These are phyloP conservation scores for Ormyrus pomaceus DNA, from an alignment of 2,888 invertebrate genomes.

Conservation along the genomic window DNA sequence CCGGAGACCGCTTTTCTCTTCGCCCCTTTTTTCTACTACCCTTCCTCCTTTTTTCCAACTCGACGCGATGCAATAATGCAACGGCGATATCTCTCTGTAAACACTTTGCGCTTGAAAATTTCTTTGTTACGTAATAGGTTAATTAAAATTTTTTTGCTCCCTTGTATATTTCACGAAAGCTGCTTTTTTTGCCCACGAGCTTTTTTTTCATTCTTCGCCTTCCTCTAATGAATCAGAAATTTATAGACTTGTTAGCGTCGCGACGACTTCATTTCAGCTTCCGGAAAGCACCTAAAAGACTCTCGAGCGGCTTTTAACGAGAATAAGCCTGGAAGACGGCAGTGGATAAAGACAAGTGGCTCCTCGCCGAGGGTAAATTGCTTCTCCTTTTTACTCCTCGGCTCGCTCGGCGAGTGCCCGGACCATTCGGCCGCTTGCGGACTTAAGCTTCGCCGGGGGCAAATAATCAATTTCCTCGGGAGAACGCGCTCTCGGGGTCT, in stretches of 20 bases:
- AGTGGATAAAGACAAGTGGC: no score
- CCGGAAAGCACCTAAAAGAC: no score
- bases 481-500: background rate
- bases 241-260: no score
- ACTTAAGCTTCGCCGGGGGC: conserved; percentile 33
- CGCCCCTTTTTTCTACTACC: background rate
- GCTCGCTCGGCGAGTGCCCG: no score
- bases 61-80: conserved; percentile 8
- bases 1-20: background rate
- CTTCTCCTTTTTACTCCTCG: no score
- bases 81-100: background rate
- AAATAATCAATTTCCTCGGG: conserved; percentile 49
- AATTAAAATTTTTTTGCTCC: conserved; percentile 29
- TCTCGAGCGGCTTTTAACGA: no score
- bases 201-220: no score
- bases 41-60: background rate
- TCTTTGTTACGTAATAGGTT: conserved; percentile 35
- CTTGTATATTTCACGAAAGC: background rate
- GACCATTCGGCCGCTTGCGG: background rate
- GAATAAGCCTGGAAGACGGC: no score
- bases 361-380: no score
- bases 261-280: no score
- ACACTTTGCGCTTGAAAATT: conserved; percentile 2
- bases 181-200: no score
- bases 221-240: no score